These are phyloP conservation scores for Agapetus fuscipes DNA, from an alignment of 2,888 invertebrate genomes.

Conservation along the genomic window DNA sequence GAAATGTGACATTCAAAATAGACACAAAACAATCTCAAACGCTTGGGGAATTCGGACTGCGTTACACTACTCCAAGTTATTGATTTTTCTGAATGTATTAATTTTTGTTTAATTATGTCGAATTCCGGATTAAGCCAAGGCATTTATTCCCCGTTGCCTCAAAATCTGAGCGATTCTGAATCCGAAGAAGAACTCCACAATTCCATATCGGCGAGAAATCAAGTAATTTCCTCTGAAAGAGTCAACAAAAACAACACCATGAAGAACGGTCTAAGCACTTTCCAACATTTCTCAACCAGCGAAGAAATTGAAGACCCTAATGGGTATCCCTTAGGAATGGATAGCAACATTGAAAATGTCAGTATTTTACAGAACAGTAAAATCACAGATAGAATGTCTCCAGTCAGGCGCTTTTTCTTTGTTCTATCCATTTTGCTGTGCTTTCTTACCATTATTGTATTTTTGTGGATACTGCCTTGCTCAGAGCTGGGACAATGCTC, in stretches of 20 bases:
- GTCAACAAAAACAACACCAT: constrained; percentile 31
- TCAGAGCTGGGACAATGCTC: constrained; percentile 59
- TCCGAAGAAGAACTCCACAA: constrained; percentile 40
- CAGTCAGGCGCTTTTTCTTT: constrained; percentile 57
- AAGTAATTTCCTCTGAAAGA: constrained; percentile 9
- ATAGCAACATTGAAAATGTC: constrained; percentile 42
- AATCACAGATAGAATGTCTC: constrained; percentile 52
- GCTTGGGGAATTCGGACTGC: too few species aligned
- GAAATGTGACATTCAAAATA: too few species aligned
- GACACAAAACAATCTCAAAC: too few species aligned
- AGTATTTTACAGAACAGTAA: constrained; percentile 41
- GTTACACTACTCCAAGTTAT: too few species aligned
- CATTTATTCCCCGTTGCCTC: constrained; percentile 67
- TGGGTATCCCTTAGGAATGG: constrained; percentile 38
- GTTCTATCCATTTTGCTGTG: constrained; percentile 61
- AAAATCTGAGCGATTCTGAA: constrained; percentile 68
- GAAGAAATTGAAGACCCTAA: constrained; percentile 41
- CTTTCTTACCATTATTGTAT: constrained; percentile 59
- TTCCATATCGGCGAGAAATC: constrained; percentile 12
- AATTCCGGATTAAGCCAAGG: constrained; percentile 30
- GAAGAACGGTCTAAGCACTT: constrained; percentile 29
- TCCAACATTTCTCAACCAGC: constrained; percentile 29
- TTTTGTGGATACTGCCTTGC: constrained; percentile 69
- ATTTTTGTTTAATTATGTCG: constrained; percentile 11
- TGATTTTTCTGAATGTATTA: too few species aligned